These are phyloP conservation scores for Pyrochroa serraticornis DNA, from an alignment of 2,888 invertebrate species.

Conservation along the genomic window DNA sequence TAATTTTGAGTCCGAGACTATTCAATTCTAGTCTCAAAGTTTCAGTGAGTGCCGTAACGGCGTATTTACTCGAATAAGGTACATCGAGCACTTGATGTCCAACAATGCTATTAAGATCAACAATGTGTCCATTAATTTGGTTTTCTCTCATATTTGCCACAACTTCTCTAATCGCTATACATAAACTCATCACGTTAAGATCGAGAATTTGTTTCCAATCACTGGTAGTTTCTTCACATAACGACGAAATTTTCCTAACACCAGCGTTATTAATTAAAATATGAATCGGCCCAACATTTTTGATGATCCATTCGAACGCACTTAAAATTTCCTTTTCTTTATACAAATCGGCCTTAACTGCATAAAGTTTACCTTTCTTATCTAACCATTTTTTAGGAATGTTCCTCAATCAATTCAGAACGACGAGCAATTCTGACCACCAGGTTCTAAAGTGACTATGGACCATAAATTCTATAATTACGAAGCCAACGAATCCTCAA, in stretches of 20 bases:
- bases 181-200: slow-evolving; percentile 30
- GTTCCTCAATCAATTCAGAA: slow-evolving; percentile 34
- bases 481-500: no score
- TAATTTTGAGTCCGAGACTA: slow-evolving; percentile 22
- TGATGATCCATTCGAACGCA: slow-evolving; percentile 39
- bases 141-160: slow-evolving; percentile 34
- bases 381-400: slow-evolving; percentile 27
- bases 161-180: slow-evolving; percentile 38
- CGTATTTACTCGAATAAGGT: slow-evolving; percentile 32
- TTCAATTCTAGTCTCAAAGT: slow-evolving; percentile 30
- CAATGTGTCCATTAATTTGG: slow-evolving; percentile 36
- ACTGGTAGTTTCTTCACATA: slow-evolving; percentile 33
- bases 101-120: slow-evolving; percentile 37
- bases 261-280: slow-evolving; percentile 45
- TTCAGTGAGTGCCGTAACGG: slow-evolving; percentile 37
- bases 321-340: slow-evolving; percentile 41
- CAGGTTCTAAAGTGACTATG: no score
- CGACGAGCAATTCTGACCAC: slow-evolving; percentile 41
- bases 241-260: slow-evolving; percentile 3
- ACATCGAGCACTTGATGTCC: slow-evolving; percentile 29
- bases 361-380: slow-evolving; percentile 39
- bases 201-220: slow-evolving; percentile 35
- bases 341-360: slow-evolving; percentile 36
- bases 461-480: no score
- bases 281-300: slow-evolving; percentile 42